Base-by-base conservation (phyloP, 2,888 invertebrate genomes). In the Heteropelma amictum region DNA sequence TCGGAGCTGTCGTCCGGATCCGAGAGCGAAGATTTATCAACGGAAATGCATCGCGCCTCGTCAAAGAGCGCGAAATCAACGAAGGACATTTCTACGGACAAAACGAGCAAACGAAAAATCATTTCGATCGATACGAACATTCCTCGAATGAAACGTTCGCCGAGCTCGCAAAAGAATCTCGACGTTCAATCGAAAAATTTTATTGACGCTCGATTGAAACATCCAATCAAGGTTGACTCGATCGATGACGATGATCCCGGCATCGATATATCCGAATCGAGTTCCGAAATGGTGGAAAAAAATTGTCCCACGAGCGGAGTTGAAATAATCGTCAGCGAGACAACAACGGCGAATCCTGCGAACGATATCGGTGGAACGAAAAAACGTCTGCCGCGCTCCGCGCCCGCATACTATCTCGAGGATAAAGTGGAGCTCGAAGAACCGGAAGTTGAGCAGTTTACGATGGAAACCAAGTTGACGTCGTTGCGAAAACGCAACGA, bases 281-380 rank as follows among this genome's bases (percentile, higher is more conserved):
- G 47, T 35, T 17, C 47, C 10, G 61, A 38, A 28, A 8, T 40
- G 7, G 47, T 53, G 12, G 73, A 76, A 3, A 77, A 79, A 67
- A 58, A 77, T 19, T 63, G 47, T 64, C 72, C 79, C 8, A 63
- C 80, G 28, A 85, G 82, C 30, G 79, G 83, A 26, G 83, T 88
- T 0, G 86, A 86, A 45, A 87, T 88, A 79, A 80, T 88, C 42
- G 85, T 87, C 2, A 84, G 81, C 53, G 82, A 86, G 67, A 81
- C 81, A 17, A 58, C 81, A 17, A 58, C 73, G 0, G 17, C 72
- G 21, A 21, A 30, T 12, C 61, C 53, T 7, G 2, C 33, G n/a
- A 26, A 14, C 17, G 76, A 76, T 3, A 26, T 53, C 1, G 63
- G 68, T 3, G 72, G 63, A 26, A 76, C 76, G 47, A 76, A 72